Evolutionary conservation across 2,113 vertebrate genomes (phyloP), one percentile per base, ranked within the genome.

Genomic region (Nettapus auritus): DNA sequence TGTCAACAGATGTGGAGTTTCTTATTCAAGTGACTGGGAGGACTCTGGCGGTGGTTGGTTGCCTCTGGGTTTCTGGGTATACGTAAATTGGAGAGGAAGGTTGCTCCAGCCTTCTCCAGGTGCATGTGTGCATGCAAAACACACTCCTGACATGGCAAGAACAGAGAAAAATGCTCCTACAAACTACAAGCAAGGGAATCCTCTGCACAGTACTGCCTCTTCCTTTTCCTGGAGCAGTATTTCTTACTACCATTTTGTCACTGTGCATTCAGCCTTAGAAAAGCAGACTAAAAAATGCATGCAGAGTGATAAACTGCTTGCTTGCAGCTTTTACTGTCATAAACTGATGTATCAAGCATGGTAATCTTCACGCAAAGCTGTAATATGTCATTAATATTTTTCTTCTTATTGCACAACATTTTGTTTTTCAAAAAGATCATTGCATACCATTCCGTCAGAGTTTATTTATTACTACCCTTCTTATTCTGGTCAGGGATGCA

Each of bases 161-260:
- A 34, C 13, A 44, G 34, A 74, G 23, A 23, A 60, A 60, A 80
- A 69, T 56, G n/a, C 40, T 77, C 8, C 34, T 44, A 9, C 6
- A 36, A 86, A 13, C 40, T 38, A 40, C 33, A 68, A 62, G 38
- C 55, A 74, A 38, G 16, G 46, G 31, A 88, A 73, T 33, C 13
- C 17, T 83, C 9, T 7, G 22, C 26, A 68, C 0, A 0, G 25
- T 12, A 16, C 13, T 5, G 34, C 28, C 25, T 59, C 28, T 50
- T 93, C 20, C 25, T 66, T 85, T 55, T 46, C 5, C 69, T 73
- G 29, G 13, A 70, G 44, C 50, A 74, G 0, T 5, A 59, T 34
- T 85, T 85, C 57, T 88, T 31, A 29, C 20, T 60, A 50, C 23
- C 44, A 48, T 40, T 50, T 68, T 86, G 64, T 52, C 44, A 66